phyloP scores from a whole-genome alignment of 1,140 invertebrate genomes.

The Manduca sexta region DNA sequence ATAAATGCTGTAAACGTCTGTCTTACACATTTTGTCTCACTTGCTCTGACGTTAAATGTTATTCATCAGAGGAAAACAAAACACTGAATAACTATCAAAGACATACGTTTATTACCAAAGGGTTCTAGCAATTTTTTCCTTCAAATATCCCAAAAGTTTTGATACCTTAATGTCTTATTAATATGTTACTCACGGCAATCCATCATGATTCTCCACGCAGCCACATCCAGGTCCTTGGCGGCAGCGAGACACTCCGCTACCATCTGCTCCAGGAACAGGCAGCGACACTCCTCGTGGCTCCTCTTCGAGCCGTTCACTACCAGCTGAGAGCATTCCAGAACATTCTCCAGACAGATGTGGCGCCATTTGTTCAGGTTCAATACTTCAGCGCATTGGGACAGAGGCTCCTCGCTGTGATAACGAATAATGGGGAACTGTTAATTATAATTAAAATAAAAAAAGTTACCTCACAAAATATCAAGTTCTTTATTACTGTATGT shows the following conservation, averaged over 20 bases:
- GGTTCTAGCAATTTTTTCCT: too few species aligned
- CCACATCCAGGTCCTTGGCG: constrained; percentile 76
- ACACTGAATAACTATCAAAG: too few species aligned
- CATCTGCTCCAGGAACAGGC: constrained; percentile 78
- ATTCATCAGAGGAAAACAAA: too few species aligned
- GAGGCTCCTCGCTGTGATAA: constrained; percentile 77
- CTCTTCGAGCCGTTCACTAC: constrained; percentile 52
- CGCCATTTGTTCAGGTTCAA: constrained; percentile 79
- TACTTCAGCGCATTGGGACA: constrained; percentile 75
- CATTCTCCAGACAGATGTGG: constrained; percentile 81
- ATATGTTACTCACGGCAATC: constrained; percentile 79
- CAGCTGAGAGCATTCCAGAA: constrained; percentile 77
- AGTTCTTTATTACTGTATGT: too few species aligned
- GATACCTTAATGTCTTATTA: background rate
- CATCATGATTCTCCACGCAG: constrained; percentile 79
- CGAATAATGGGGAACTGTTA: too few species aligned
- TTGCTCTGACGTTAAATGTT: too few species aligned
- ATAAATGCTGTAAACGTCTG: too few species aligned
- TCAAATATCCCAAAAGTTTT: too few species aligned
- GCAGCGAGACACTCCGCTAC: constrained; percentile 81
- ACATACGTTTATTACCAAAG: too few species aligned
- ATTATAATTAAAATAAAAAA: too few species aligned
- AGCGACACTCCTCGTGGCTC: constrained; percentile 77
- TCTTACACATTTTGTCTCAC: too few species aligned
- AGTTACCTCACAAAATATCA: too few species aligned